Conservation (phyloP, 2,113 vertebrate species). For the Fulmarus glacialis region DNA sequence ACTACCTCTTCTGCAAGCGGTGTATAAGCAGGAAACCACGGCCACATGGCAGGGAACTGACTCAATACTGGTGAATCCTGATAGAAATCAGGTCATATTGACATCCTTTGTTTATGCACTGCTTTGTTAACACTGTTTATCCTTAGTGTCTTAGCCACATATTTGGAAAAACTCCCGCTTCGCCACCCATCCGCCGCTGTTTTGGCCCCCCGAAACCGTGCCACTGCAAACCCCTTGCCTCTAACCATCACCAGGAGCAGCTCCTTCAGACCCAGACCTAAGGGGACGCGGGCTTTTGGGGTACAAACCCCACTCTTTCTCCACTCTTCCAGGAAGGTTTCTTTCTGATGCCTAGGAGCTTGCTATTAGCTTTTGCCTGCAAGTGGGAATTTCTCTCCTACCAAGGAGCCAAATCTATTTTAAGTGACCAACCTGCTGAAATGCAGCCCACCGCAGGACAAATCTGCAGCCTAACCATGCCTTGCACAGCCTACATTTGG, state of each 20-base stretch:
- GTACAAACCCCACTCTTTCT: neutral
- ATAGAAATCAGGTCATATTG: neutral
- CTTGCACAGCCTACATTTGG: neutral
- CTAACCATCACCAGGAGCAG: neutral
- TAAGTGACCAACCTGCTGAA: neutral
- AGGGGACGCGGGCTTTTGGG: fast-evolving
- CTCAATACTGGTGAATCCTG: neutral
- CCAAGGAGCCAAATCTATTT: neutral
- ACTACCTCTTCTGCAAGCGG: neutral
- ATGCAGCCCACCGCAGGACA: neutral
- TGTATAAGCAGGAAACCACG: neutral
- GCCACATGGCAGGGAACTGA: neutral
- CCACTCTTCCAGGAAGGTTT: neutral
- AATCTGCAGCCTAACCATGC: neutral
- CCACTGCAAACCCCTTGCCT: neutral
- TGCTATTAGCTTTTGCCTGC: neutral
- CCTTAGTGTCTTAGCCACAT: neutral
- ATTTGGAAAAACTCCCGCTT: neutral
- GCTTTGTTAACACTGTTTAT: neutral
- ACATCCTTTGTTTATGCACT: slow-evolving; percentile 12
- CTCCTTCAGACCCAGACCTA: neutral
- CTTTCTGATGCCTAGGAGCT: neutral
- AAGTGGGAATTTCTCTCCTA: neutral
- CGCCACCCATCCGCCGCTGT: neutral
- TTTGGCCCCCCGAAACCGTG: neutral